Evolutionary conservation across 53 echinoderm and acorn worm genomes (phyloP), one percentile per base, ranked within the genome.

Genomic region (Arbacia lixula): DNA sequence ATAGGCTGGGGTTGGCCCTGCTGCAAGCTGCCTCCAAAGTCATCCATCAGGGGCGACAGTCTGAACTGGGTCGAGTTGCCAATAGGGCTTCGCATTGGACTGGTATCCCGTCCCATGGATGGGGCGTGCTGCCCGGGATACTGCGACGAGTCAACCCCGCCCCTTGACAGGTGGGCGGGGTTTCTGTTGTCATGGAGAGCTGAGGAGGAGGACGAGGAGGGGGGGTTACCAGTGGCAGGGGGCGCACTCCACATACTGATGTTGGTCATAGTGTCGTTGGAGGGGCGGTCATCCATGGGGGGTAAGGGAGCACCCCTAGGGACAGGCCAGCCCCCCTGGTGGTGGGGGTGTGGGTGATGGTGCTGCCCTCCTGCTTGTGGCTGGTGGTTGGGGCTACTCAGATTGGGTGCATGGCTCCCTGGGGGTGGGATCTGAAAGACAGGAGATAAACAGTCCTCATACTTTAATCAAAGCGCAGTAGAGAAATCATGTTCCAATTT

Each of bases 31-130:
- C 6, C 17, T 12, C 42, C 43, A 42, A 63, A 81, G 35, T 81
- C 82, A 17, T 81, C 82, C 31, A 79, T 64, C 1, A 64, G 31
- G 25, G 79, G 82, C 19, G 82, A 64, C 16, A 81, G 62, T 32
- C 82, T 22, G 39, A 63, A 64, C 54, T 90, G 87, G 17, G 82
- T 16, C 42, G 82, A 81, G 46, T 81, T 41, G 42, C 46, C 46
- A 2, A 63, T 63, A 6, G 84, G 84, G 61, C 84, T 87, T 20
- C 71, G 84, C 51, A 87, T 76, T 0, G 85, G 76, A 54, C 63
- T 76, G 29, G 76, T 84, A 27, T 86, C 75, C 52, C 84, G 75
- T 10, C 79, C 79, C 5, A 51, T 31, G 11, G 63, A 32, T 20
- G 55, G 85, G 21, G 78, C 69, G 52, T 68, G 41, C 43, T 84